Base-by-base conservation (phyloP, 2,888 invertebrate genomes). In the Dromius quadrimaculatus region DNA sequence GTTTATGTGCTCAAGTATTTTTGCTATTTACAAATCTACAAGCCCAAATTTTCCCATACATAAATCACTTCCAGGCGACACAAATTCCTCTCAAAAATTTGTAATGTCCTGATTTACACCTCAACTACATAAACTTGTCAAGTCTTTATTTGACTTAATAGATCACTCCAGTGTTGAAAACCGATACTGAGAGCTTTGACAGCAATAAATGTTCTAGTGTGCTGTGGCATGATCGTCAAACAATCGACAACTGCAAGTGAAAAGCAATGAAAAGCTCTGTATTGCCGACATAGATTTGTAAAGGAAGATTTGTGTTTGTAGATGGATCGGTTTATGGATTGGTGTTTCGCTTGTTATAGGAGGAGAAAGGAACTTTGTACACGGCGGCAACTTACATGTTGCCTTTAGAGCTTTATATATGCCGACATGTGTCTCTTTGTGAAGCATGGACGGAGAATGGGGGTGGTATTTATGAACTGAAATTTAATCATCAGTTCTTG, bases 381-480 rank as follows among this genome's bases (percentile, higher is more conserved):
- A 63, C 43, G 9, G 63, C 43, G 32, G 32, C 45, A 28, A 41
- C 13, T 63, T 63, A 54, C 57, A 54, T 38, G 50, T 66, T 66
- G 66, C 66, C 66, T 66, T 66, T 66, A 41, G 20, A 38, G 36
- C 22, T 65, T 65, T 23, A 66, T 15, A 38, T 17, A 41, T 41
- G 66, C 66, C 66, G 66, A 66, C 66, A 57, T n/a, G n/a, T n/a
- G n/a, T n/a, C n/a, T 11, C n/a, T 13, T 38, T 36, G 36, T 22
- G 20, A 11, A 5, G 13, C 28, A 17, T 36, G 38, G 38, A 38
- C 3, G 38, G 38, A 38, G 38, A 38, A 38, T 8, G 3, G 28
- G 28, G 28, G 28, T n/a, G n/a, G n/a, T n/a, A n/a, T n/a, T n/a
- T n/a, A n/a, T n/a, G n/a, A n/a, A n/a, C n/a, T n/a, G n/a, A n/a